Percentiles rank a stretch among this genome's conserved stretches.
These are phyloP conservation scores for Anguilla rostrata DNA, from an alignment of 2,113 vertebrate species.

Conservation along the genomic window DNA sequence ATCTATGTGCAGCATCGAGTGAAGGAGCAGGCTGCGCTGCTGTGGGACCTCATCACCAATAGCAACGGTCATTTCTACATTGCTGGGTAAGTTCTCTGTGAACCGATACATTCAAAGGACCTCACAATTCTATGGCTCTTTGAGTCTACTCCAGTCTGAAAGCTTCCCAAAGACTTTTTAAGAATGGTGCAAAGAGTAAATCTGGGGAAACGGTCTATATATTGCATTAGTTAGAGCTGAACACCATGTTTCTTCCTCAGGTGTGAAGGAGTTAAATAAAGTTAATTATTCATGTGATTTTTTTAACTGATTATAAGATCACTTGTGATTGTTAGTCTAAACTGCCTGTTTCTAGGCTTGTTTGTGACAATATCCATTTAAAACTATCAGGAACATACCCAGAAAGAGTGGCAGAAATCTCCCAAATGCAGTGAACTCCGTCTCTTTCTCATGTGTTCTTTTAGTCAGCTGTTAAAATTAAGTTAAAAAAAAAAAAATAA, in stretches of 20 bases:
- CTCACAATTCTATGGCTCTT: not conserved
- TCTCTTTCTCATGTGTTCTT: too few relatives aligned
- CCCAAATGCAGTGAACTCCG: too few relatives aligned
- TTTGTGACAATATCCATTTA: too few relatives aligned
- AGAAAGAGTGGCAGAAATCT: too few relatives aligned
- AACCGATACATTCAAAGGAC: not conserved
- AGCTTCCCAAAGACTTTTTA: not conserved
- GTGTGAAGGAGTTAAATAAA: not conserved
- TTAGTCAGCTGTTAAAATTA: too few relatives aligned
- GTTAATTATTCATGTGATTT: too few relatives aligned
- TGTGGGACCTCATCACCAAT: conserved; percentile 82
- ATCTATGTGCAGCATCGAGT: conserved; percentile 90
- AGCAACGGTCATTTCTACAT: conserved; percentile 77
- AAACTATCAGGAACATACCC: not conserved
- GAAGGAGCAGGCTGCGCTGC: conserved; percentile 64
- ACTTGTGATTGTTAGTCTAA: not conserved
- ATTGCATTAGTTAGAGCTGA: not conserved
- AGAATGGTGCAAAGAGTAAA: not conserved
- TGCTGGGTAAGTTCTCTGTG: conserved; percentile 79
- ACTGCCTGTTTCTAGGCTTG: too few relatives aligned
- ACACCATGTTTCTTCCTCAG: not conserved
- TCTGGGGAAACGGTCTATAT: not conserved
- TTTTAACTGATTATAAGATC: not conserved
- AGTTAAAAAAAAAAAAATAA: too few relatives aligned
- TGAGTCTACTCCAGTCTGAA: not conserved